Evolutionary conservation across 2,113 vertebrate species (phyloP), one percentile per base, ranked within the genome.

Genomic region (Larimichthys polyactis): DNA sequence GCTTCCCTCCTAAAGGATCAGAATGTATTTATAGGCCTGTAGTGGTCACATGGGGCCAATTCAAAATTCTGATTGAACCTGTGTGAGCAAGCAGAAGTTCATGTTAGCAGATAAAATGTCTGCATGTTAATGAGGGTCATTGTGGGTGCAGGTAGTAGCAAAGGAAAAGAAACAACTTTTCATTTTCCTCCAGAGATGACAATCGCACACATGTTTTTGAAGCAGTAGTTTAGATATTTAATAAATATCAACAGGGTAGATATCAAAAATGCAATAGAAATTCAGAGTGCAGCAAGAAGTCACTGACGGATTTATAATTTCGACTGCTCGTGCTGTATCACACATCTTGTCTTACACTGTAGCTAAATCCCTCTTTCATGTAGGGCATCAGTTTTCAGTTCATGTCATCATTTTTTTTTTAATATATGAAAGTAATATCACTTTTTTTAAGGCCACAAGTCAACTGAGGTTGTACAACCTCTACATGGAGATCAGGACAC

Each of bases 271-370:
- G 20, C 24, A 59, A 3, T 0, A 17, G 19, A 62, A 32, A 51
- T 19, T 64, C 22, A 43, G 64, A 78, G 69, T 52, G 74, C 75
- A 64, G 79, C 63, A 78, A 58, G 58, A 84, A 74, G 51, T 5
- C 49, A 32, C n/a, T 71, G 48, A 66, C 15, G 14, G 60, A 66
- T 16, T 36, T 22, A 24, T 4, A 32, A 71, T 67, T 75, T 40
- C 27, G 24, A n/a, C 27, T n/a, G 46, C 59, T 20, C 65, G 3
- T 80, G 52, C 19, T 5, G 36, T 64, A 60, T 60, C 64, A 63
- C 12, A 58, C 63, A 52, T 36, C 29, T 69, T 74, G 46, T 60
- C 48, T 36, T 15, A 59, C 62, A 59, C 20, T 36, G 55, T 22
- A 29, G 46, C n/a, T 40, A 9, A 16, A 49, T 84, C 20, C 48